A percentile compares a stretch with the other conserved stretches of the same genome.
These are phyloP conservation scores for Eurystomus glaucurus DNA, from an alignment of 2,797 vertebrate genomes.

Conservation along the genomic window DNA sequence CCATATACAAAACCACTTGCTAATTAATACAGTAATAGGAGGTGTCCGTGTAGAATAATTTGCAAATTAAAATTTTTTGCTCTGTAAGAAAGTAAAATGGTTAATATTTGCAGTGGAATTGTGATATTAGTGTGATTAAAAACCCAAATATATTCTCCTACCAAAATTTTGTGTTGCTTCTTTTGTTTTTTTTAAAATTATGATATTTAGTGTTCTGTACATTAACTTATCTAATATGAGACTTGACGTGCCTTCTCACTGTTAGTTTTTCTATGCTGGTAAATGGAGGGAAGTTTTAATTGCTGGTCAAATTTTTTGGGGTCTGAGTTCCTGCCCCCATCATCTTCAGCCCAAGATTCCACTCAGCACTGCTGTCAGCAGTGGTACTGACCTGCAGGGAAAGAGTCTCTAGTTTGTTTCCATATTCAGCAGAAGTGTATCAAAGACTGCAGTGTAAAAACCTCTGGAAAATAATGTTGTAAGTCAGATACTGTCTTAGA, in stretches of 20 bases:
- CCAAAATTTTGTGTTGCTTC: not conserved
- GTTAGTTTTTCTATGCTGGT: not conserved
- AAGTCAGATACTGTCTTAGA: not conserved
- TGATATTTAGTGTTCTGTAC: not conserved
- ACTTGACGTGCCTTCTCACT: not conserved
- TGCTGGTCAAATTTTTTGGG: not conserved
- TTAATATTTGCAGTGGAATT: not conserved
- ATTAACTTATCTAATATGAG: not conserved
- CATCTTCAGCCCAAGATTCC: not conserved
- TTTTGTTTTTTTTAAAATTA: not conserved
- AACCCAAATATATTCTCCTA: not conserved
- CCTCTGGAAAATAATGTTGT: not conserved
- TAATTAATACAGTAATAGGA: not conserved
- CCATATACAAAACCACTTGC: not conserved
- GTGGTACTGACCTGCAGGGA: not conserved
- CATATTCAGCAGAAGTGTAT: not conserved
- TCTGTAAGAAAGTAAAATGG: not conserved
- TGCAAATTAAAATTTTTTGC: not conserved
- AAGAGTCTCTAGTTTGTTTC: not conserved
- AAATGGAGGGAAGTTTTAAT: not conserved
- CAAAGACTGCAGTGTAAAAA: not conserved
- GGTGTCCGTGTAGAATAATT: not conserved
- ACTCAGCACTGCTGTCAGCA: not conserved
- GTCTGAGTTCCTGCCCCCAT: not conserved
- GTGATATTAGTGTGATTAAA: not conserved